Conservation (phyloP, 2,797 vertebrate genomes). For the Tenualosa ilisha region DNA sequence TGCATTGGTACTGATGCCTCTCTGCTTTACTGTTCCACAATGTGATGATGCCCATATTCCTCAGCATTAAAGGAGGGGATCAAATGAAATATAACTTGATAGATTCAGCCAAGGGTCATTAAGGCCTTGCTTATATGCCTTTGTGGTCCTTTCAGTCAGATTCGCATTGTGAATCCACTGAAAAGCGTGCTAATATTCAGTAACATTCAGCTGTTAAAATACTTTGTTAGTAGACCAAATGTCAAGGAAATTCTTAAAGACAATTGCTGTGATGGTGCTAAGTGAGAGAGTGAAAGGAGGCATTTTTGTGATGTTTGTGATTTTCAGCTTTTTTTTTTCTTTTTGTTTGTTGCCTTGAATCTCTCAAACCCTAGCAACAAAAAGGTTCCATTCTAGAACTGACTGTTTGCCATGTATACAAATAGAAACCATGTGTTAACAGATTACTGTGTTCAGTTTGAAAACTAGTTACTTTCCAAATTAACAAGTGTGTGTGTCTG, state of each 20-base stretch:
- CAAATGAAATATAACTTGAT: background rate
- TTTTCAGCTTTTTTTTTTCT: background rate
- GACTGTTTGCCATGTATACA: background rate
- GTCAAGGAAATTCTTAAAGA: too few relatives aligned
- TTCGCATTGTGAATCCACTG: background rate
- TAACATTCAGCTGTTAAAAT: background rate
- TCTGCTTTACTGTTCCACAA: background rate
- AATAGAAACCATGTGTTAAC: background rate
- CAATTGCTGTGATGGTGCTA: too few relatives aligned
- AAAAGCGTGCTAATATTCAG: background rate
- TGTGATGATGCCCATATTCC: background rate
- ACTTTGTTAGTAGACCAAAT: too few relatives aligned
- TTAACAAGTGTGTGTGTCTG: background rate
- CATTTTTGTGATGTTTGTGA: slow-evolving; percentile 2
- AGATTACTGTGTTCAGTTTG: background rate
- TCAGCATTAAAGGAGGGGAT: background rate
- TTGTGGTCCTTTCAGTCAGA: background rate
- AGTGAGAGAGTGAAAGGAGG: background rate
- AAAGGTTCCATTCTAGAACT: background rate
- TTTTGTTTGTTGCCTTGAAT: background rate
- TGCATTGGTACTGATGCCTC: background rate
- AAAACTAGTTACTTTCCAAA: background rate
- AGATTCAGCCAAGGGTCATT: background rate
- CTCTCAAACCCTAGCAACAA: background rate
- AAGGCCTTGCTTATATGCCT: background rate